Evolutionary conservation across 1,140 invertebrate species (phyloP).

Genomic region (Brachionus rubens): DNA sequence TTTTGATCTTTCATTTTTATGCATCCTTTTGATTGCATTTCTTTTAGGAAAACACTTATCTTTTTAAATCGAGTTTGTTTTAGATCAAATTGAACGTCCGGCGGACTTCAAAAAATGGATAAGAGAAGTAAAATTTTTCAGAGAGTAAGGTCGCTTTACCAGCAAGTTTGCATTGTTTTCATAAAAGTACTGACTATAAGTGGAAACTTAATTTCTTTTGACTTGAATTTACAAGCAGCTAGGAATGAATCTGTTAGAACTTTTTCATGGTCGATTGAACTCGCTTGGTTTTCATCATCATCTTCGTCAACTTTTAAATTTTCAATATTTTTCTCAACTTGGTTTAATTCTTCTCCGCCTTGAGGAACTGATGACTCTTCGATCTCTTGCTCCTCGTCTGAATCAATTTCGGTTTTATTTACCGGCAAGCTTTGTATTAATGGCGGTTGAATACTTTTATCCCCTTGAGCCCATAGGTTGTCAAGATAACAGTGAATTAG

Average conservation of each 20-base stretch:
- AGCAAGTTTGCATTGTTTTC: slow-evolving; percentile 44
- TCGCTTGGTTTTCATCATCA: background rate
- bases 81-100: slow-evolving; percentile 25
- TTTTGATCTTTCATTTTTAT: slow-evolving; percentile 42
- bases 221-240: slow-evolving; percentile 24
- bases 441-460: slow-evolving; percentile 19
- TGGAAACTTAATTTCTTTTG: slow-evolving; percentile 41
- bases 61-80: slow-evolving; percentile 44
- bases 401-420: background rate
- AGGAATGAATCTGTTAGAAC: slow-evolving; percentile 14
- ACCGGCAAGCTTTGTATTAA: background rate
- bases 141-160: background rate
- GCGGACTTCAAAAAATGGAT: background rate
- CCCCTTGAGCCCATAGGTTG: slow-evolving; percentile 27
- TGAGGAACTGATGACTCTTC: background rate
- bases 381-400: background rate
- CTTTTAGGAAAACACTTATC: slow-evolving; percentile 41
- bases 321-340: background rate
- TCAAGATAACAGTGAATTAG: slow-evolving; percentile 29
- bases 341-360: background rate
- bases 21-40: slow-evolving; percentile 33
- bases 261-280: slow-evolving; percentile 29
- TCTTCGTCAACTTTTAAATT: background rate
- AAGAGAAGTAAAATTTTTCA: background rate
- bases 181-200: slow-evolving; percentile 42